Percentiles rank a stretch among this genome's conserved stretches.
phyloP scores from a whole-genome alignment of 2,888 invertebrate species.

The Psococerastis gibbosa region DNA sequence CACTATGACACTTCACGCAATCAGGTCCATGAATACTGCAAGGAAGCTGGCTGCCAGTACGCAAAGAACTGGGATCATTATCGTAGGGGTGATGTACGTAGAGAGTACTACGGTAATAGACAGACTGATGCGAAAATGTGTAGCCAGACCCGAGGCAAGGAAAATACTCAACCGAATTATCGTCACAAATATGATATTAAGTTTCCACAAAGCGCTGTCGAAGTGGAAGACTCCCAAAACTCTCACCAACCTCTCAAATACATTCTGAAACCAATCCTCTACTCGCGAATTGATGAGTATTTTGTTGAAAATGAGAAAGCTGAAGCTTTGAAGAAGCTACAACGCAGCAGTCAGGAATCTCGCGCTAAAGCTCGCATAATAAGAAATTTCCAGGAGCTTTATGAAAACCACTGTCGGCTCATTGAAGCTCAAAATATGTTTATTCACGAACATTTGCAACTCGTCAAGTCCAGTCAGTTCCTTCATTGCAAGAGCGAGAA shows the following conservation, averaged over 20 bases:
- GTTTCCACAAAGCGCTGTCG: background rate
- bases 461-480: conserved; percentile 1
- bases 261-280: conserved; percentile 1
- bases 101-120: background rate
- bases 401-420: conserved; percentile 4
- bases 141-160: background rate
- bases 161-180: background rate
- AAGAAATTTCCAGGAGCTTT: conserved; percentile 6
- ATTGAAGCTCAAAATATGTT: conserved; percentile 8
- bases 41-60: background rate
- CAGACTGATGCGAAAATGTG: background rate
- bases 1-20: conserved; percentile 2
- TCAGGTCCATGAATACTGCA: conserved; percentile 6
- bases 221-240: background rate
- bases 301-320: conserved; percentile 6
- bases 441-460: conserved; percentile 1
- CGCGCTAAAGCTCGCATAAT: conserved; percentile 12
- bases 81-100: conserved; percentile 1
- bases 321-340: background rate
- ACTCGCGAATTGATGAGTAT: conserved; percentile 3
- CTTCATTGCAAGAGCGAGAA: conserved; percentile 2
- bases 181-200: conserved; percentile 1
- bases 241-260: background rate
- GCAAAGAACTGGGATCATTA: background rate
- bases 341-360: conserved; percentile 11